Evolutionary conservation across 1,140 invertebrate species (phyloP), one percentile per base, ranked within the genome.

Genomic region (Drusus annulatus): DNA sequence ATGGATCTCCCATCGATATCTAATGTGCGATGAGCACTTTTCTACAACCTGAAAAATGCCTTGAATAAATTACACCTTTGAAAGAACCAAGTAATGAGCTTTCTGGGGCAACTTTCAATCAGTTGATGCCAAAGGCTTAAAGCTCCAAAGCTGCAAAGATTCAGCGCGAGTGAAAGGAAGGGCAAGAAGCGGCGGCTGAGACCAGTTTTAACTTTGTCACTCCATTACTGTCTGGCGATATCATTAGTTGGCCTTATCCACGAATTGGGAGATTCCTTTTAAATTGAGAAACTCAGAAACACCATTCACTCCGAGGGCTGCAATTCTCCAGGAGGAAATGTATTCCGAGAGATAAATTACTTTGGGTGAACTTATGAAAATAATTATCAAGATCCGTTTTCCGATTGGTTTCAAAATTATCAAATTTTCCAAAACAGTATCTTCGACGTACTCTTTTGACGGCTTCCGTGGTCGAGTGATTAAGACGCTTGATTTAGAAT

Each of bases 241-340:
- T 74, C 71, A 74, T 74, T 74, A 74, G 71, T 74, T 74, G 54
- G 51, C 71, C 54, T 74, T 74, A 74, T 74, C 51, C 52, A 16
- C 25, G 23, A 74, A 19, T 74, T 74, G 23, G 54, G 19, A 21
- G 52, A 74, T 13, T 74, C 56, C 36, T 56, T 54, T 74, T 25
- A 74, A 58, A 74, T 74, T 31, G 71, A 51, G 68, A 71, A 71
- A 19, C 51, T 21, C 68, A 50, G 45, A 19, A 23, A 51, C 31
- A 51, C 68, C 5, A 19, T 28, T 19, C 21, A 23, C 21, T 63
- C 60, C 2, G 5, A 36, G 31, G 31, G 31, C 31, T 6, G 28
- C 23, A 15, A 31, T 31, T 63, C 16, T 16, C 60, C 60, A 6
- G 1, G 13, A 25, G 25, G 23, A 63, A 63, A 23, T 63, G 60